phyloP scores from a whole-genome alignment of 1,140 invertebrate species.

The Trichomalopsis sarcophagae region DNA sequence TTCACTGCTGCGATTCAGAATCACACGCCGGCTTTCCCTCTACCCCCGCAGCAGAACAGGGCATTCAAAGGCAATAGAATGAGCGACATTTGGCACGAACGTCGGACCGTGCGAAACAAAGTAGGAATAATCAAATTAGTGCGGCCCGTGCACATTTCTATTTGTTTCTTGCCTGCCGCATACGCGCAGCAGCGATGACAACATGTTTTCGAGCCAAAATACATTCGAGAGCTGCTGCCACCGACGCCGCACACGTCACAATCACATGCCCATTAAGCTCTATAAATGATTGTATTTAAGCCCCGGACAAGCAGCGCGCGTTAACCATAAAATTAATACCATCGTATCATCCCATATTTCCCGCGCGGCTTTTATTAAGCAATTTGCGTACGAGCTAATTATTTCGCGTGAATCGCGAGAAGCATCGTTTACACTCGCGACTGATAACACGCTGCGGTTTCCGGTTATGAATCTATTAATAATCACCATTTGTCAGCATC shows the following conservation, averaged over 20 bases:
- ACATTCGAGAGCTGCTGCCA: not conserved
- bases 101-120: slow-evolving; percentile 6
- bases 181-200: slow-evolving; percentile 5
- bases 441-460: not conserved
- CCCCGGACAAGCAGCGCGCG: not conserved
- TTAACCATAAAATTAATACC: slow-evolving; percentile 8
- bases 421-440: not conserved
- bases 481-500: not conserved
- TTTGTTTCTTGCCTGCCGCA: not conserved
- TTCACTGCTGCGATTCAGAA: not conserved
- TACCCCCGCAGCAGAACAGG: not conserved
- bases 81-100: slow-evolving; percentile 37
- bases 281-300: slow-evolving; percentile 13
- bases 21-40: not conserved
- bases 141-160: slow-evolving; percentile 45
- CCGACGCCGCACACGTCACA: not conserved
- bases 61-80: slow-evolving; percentile 51
- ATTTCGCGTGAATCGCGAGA: not conserved
- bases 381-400: not conserved
- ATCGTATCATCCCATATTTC: not conserved
- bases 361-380: not conserved
- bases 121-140: slow-evolving; percentile 50
- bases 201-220: slow-evolving; percentile 36
- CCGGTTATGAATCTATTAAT: not conserved
- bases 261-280: slow-evolving; percentile 36